Evolutionary conservation across 1,140 invertebrate species (phyloP), one percentile per base, ranked within the genome.

Genomic region (Ceratina japonica): DNA sequence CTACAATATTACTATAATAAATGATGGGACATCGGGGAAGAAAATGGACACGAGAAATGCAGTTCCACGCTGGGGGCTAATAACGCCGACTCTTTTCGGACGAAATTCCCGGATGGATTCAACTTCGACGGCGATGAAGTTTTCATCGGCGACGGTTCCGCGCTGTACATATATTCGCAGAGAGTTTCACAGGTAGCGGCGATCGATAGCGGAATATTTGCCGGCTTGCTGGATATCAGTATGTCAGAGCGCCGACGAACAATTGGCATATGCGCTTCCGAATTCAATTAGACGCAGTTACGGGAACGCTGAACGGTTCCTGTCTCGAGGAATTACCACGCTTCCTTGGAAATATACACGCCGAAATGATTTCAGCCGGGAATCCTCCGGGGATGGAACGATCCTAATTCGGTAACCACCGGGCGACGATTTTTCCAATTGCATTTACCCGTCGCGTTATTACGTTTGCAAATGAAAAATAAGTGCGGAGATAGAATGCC

Each of bases 261-360:
- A 82, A 84, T 79, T 84, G 83, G 80, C 73, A 82, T 80, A 84
- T 82, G 54, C 52, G 68, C 59, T 82, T 84, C 80, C 80, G 62
- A 72, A 79, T 82, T 82, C 65, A 77, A 82, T 84, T 84, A 82
- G 80, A 58, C 80, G 79, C 49, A 27, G 63, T 61, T 59, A 73
- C 37, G 44, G 44, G 66, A 66, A 78, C 65, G 56, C 5, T 24
- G 18, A 31, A 70, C n/a, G 64, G 10, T 27, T 69, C 49, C 58
- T 44, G 61, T 18, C 20, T 59, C 64, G 20, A 72, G 58, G 27
- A 61, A 77, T 72, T 62, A 16, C n/a, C 5, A 51, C 15, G 24
- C 64, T 75, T 49, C 62, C 20, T n/a, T 65, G 51, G 56, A 75
- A 27, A 13, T 27, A 52, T 54, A 27, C 27, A 3, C 24, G 20